Conservation (phyloP, 2,113 vertebrate genomes). For the Saguinus midas region DNA sequence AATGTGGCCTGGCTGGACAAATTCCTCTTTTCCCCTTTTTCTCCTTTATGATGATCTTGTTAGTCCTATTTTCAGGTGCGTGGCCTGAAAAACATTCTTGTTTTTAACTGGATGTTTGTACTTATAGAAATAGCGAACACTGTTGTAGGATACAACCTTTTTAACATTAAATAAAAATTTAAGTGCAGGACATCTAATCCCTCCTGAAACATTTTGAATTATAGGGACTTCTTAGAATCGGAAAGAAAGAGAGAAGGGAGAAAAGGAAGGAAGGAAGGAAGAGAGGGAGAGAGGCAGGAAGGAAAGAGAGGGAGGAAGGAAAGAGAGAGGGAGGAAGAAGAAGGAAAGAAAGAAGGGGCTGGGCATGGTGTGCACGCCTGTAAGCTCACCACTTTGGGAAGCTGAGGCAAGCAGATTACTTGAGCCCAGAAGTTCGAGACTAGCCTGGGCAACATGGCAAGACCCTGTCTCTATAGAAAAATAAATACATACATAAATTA, state of each 20-base stretch:
- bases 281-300: not conserved
- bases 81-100: not conserved
- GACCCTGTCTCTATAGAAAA: too few relatives aligned
- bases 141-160: not conserved
- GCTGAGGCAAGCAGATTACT: too few relatives aligned
- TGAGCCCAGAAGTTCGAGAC: too few relatives aligned
- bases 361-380: too few relatives aligned
- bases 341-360: too few relatives aligned
- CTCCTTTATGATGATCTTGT: not conserved
- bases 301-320: fast-evolving
- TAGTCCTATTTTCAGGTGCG: not conserved
- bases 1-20: not conserved
- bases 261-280: not conserved
- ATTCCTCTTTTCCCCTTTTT: not conserved
- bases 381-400: too few relatives aligned
- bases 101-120: not conserved
- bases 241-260: not conserved
- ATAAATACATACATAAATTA: too few relatives aligned
- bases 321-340: not conserved
- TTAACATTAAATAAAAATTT: not conserved
- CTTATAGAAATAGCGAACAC: not conserved
- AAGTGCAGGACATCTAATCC: not conserved
- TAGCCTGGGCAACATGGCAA: too few relatives aligned
- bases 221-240: not conserved
- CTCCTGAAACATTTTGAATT: not conserved